phyloP scores from a whole-genome alignment of 2,888 invertebrate species.

The Drosophila nr. perissopoda region DNA sequence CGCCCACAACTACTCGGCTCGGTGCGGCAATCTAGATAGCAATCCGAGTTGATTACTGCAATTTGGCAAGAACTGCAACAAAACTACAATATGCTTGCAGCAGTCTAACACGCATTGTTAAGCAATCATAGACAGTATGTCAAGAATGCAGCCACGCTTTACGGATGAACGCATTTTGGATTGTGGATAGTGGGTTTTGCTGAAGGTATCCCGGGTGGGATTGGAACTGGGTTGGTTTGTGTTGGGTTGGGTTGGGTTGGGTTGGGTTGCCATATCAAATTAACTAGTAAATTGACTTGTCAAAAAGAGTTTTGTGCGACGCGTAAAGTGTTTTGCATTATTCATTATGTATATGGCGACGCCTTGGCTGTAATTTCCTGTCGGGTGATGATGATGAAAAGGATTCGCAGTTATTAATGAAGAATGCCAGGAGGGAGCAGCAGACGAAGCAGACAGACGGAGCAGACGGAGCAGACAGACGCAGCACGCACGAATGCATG shows the following conservation, averaged over 20 bases:
- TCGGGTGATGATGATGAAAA: conserved; percentile 47
- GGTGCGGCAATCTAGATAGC: neutral
- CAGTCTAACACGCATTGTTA: conserved; percentile 52
- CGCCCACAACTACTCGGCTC: neutral
- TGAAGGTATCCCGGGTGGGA: neutral
- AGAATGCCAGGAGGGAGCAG: conserved; percentile 21
- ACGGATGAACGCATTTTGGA: conserved; percentile 23
- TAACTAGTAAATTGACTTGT: conserved; percentile 83
- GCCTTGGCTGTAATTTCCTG: conserved; percentile 43
- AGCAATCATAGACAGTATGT: conserved; percentile 42
- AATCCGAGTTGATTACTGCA: neutral
- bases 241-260: neutral
- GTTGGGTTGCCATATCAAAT: conserved; percentile 73
- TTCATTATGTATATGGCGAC: conserved; percentile 27
- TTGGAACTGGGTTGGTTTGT: neutral
- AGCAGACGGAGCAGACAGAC: conserved; percentile 23
- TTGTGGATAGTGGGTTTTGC: neutral
- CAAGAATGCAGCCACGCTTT: conserved; percentile 13
- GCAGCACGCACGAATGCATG: conserved; percentile 73
- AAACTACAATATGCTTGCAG: conserved; percentile 17
- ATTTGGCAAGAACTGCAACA: neutral
- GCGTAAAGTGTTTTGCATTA: conserved; percentile 45
- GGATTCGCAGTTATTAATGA: conserved; percentile 72
- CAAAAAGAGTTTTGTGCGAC: conserved; percentile 58
- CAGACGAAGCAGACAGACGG: neutral